Evolutionary conservation across 2,888 invertebrate genomes (phyloP).

Genomic region (Drosophila helvetica): DNA sequence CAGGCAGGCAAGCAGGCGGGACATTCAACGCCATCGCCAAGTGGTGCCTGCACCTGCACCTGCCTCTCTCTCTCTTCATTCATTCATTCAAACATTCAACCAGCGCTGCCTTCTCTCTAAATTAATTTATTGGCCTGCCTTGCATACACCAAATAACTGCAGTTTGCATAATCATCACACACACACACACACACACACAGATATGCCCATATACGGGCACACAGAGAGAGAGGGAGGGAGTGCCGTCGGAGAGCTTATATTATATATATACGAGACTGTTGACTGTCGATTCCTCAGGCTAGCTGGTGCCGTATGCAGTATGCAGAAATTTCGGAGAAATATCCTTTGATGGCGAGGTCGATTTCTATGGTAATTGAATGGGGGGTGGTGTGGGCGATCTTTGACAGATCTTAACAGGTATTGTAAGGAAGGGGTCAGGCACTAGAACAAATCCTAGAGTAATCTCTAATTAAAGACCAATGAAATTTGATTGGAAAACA

Average conservation of each 20-base stretch:
- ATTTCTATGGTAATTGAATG: not conserved
- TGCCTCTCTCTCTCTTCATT: constrained; percentile 36
- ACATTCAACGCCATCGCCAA: constrained; percentile 30
- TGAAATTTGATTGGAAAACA: not conserved
- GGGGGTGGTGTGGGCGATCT: too few species aligned
- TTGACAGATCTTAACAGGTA: not conserved
- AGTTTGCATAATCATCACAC: constrained; percentile 74
- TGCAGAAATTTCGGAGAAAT: constrained; percentile 24
- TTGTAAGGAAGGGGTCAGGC: not conserved
- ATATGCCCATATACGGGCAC: too few species aligned
- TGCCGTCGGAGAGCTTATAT: constrained; percentile 50
- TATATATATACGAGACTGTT: constrained; percentile 75
- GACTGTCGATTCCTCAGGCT: constrained; percentile 48
- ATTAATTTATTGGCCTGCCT: constrained; percentile 76
- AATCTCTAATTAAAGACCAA: not conserved
- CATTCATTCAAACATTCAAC: constrained; percentile 45
- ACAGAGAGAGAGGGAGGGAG: constrained; percentile 2
- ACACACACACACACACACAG: constrained; percentile 29
- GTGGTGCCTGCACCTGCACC: constrained; percentile 3
- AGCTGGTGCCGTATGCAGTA: constrained; percentile 9
- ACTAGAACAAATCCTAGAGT: not conserved
- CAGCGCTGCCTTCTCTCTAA: constrained; percentile 55
- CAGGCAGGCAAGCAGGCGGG: constrained; percentile 8
- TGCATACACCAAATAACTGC: constrained; percentile 73
- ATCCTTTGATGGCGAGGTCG: constrained; percentile 24